Evolutionary conservation across 2,888 invertebrate genomes (phyloP), one percentile per base, ranked within the genome.

Genomic region (Liodrosophila aerea): DNA sequence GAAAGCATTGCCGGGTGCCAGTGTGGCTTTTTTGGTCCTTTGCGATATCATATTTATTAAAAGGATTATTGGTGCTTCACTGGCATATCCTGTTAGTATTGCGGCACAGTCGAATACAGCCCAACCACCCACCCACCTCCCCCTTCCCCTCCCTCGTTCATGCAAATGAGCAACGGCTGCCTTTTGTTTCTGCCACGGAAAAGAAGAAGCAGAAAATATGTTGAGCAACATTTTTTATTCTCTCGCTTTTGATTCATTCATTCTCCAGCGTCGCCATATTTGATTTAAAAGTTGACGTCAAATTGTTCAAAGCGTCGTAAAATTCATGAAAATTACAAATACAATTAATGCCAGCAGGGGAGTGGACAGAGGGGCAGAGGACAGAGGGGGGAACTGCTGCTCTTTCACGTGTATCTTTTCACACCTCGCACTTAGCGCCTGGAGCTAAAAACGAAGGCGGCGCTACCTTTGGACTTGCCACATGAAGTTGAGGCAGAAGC

Each of bases 1-100:
- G 51, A 49, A 49, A 63, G 65, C 78, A 52, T 39, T 47, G 50
- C 33, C 36, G 45, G n/a, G 41, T 59, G 59, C 61, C 72, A 58
- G 63, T 78, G 73, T 69, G 81, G 86, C 81, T 86, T 86, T 86
- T 84, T 86, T 76, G 86, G 78, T 83, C 86, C 83, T 83, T 85
- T 87, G 85, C 85, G 87, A 87, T 88, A 88, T 87, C 86, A 87
- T 88, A 88, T 88, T 88, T 88, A 87, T 86, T 86, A 87, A 88
- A 88, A 87, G 88, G 87, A 88, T 88, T 88, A 88, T 88, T 87
- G 88, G 83, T 87, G 86, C 83, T 87, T 86, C 77, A 78, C 86
- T 76, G 81, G 63, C 68, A 77, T 81, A 87, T 87, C 87, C 88
- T 88, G 88, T 85, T 77, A 81, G 85, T 85, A 73, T 64, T 73